Evolutionary conservation across 2,113 vertebrate genomes (phyloP).

Genomic region (Pteruthius melanotis): DNA sequence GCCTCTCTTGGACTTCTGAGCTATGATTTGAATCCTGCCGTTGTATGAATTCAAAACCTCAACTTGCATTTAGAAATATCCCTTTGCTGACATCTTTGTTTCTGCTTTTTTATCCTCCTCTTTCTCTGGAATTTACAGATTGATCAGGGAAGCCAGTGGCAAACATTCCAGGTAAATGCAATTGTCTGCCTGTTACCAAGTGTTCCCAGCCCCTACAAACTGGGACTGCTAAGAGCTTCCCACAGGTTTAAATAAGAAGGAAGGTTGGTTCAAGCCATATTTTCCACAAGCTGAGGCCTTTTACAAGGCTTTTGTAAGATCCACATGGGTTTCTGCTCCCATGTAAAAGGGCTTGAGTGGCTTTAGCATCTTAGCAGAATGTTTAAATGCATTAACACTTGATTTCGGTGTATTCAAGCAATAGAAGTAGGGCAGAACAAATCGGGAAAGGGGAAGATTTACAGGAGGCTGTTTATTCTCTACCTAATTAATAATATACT

Average conservation of each 20-base stretch:
- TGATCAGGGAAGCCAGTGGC: background rate
- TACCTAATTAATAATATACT: background rate
- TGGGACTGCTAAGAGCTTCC: background rate
- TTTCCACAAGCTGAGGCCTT: background rate
- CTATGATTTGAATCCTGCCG: background rate
- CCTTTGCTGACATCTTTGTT: background rate
- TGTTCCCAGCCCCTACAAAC: background rate
- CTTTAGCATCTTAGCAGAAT: background rate
- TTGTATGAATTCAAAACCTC: background rate
- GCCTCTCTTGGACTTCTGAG: background rate
- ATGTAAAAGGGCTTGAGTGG: background rate
- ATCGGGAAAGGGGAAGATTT: background rate
- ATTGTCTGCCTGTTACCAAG: background rate
- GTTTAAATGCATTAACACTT: background rate
- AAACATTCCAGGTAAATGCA: background rate
- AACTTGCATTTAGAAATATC: background rate
- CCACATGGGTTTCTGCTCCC: background rate
- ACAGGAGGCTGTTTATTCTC: background rate
- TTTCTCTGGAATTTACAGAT: background rate
- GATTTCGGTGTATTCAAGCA: background rate
- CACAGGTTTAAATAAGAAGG: background rate
- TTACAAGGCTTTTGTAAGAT: background rate
- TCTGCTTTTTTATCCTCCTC: background rate
- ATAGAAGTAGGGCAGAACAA: background rate
- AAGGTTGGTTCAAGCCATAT: background rate